Percentiles rank a stretch among this genome's conserved stretches.
Conservation (phyloP, 2,888 invertebrate species). For the Drosophila siamana region DNA sequence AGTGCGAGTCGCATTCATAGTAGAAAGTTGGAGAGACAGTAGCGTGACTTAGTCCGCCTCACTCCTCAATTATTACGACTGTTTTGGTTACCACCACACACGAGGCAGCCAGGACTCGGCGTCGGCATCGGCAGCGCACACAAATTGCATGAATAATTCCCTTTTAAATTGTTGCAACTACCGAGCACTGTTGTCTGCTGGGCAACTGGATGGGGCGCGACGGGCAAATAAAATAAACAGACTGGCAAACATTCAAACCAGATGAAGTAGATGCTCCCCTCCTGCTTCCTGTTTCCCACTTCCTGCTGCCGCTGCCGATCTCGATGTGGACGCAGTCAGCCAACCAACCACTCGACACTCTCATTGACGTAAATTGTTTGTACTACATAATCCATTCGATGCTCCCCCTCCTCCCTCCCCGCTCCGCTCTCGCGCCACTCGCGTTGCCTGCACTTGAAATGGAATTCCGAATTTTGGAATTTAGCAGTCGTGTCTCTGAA, state of each 20-base stretch:
- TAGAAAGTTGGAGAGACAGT: not conserved
- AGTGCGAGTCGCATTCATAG: constrained; percentile 51
- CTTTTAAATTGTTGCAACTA: constrained; percentile 78
- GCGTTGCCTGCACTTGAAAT: constrained; percentile 68
- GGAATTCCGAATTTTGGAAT: constrained; percentile 45
- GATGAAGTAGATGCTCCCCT: constrained; percentile 22
- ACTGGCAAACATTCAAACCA: constrained; percentile 52
- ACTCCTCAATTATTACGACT: constrained; percentile 53
- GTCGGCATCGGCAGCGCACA: no score
- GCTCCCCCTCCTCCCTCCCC: not conserved
- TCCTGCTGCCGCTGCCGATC: no score
- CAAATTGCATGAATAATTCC: constrained; percentile 82
- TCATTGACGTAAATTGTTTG: constrained; percentile 79
- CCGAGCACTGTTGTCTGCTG: constrained; percentile 21
- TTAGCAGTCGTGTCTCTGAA: constrained; percentile 50
- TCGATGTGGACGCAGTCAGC: not conserved
- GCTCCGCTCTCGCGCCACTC: not conserved
- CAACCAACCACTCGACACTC: constrained; percentile 62
- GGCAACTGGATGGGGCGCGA: not conserved
- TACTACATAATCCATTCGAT: constrained; percentile 57
- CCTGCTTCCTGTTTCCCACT: not conserved
- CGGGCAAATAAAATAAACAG: constrained; percentile 72
- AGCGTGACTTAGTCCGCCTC: not conserved
- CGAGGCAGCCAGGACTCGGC: no score
- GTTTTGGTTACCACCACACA: constrained; percentile 43